Evolutionary conservation across 2,797 vertebrate species (phyloP), one percentile per base, ranked within the genome.

Genomic region (Okamejei kenojei): DNA sequence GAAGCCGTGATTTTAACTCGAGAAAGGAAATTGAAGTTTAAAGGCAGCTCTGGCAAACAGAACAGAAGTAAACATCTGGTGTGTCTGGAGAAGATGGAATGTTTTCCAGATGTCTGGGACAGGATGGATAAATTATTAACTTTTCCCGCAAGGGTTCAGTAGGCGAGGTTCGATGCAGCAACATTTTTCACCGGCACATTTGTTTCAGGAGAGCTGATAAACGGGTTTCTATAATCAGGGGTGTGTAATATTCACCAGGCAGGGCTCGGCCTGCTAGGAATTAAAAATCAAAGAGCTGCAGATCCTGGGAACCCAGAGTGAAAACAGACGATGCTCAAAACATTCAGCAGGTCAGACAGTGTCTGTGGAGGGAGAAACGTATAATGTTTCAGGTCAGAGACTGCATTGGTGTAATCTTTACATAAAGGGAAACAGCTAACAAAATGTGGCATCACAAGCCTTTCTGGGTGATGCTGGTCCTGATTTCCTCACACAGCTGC

Each of bases 51-150:
- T 92, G 90, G 90, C 38, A 54, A 76, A 29, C 13, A n/a, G 7
- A 45, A 2, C 1, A 7, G 26, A 45, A 92, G 38, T 29, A 71
- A 92, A 73, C 90, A 92, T 92, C 90, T 92, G 90, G 88, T 26
- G 23, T 9, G 90, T 76, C 71, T 54, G 26, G 29, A 76, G 81
- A 29, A 84, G 71, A 92, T 32, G 3, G 23, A 92, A 92, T 92
- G 68, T 35, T 92, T 92, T 92, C 68, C 68, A 92, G 90, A 92
- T 92, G 90, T 88, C 71, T 58, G 23, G 10, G 45, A 68, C 35
- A 29, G 23, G 45, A 21, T 29, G 90, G 38, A 17, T 29, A 38
- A 92, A 54, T n/a, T 54, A 74, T 2, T 76, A 74, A 29, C 90
- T 21, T 23, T 26, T 26, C 71, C n/a, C n/a, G 19, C n/a, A 88